phyloP scores from a whole-genome alignment of 2,797 vertebrate species.

The Pangasius macronema region DNA sequence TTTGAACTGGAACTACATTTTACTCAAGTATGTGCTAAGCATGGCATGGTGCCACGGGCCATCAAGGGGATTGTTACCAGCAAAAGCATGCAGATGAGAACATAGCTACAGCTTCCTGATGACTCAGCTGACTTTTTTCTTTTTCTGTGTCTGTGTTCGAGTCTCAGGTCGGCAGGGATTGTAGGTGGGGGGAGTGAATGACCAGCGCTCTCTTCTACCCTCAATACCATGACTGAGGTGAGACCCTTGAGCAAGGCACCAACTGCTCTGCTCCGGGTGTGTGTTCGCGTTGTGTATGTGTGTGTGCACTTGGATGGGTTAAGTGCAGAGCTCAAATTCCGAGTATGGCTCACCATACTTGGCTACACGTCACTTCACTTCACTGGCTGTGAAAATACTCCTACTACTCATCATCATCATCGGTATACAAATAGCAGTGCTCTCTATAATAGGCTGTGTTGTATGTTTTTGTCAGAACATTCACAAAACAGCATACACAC shows the following conservation, averaged over 20 bases:
- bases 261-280: too few species aligned
- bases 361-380: too few species aligned
- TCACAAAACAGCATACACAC: background rate
- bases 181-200: too few species aligned
- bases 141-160: background rate
- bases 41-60: background rate
- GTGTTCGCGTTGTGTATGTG: too few species aligned
- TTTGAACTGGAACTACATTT: background rate
- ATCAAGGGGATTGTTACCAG: background rate
- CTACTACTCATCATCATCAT: background rate
- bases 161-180: too few species aligned
- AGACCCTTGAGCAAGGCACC: too few species aligned
- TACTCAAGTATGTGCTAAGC: background rate
- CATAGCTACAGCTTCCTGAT: background rate
- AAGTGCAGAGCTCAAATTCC: too few species aligned
- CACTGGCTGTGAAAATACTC: background rate
- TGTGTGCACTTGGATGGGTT: too few species aligned
- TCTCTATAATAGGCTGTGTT: background rate
- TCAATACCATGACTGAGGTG: too few species aligned
- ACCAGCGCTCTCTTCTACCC: too few species aligned
- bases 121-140: background rate
- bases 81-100: background rate
- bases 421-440: background rate
- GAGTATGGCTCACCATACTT: too few species aligned
- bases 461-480: background rate